Base-by-base conservation (phyloP, 2,888 invertebrate species). In the Dolichopus griseipennis region DNA sequence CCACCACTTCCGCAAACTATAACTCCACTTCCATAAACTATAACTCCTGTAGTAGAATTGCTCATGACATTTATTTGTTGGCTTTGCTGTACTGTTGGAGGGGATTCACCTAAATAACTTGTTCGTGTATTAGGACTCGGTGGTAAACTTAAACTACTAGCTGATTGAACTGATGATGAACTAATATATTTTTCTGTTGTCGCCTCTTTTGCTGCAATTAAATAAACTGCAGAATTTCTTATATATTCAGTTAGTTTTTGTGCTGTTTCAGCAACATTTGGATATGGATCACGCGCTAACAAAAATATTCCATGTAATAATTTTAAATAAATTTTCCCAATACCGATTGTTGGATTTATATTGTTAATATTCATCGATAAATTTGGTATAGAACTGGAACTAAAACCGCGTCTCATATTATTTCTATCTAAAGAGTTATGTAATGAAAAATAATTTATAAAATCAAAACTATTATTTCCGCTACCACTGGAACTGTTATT, bases 211-310 rank as follows among this genome's bases (percentile, higher is more conserved):
- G 80, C 81, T 2, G 79, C 79, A 6, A 80, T 79, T 67, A 79
- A 73, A 65, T 77, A 76, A 0, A 78, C 72, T 0, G 81, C 80
- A 83, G 92, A 90, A 75, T 87, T 86, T 69, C 88, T 85, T 73
- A 97, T 89, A 76, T 92, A 86, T 72, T 87, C 87, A 52, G 93
- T 90, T 68, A 97, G 86, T 75, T 87, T 88, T 72, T 85, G 86
- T 8, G 95, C 92, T 85, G 94, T 88, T 69, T 85, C 81, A 1
- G 91, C 85, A 5, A 97, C 93, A 68, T 88, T 88, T 3, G 93
- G 93, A 80, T 91, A 89, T 1, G 98, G 97, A 85, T 99, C 98
- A 70, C 86, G 85, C 69, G 92, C 88, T 75, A 97, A 86, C 69
- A 86, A 84, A 70, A 87, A 84, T 73, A 98, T 84, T 22, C 91